A percentile compares a stretch with the other conserved stretches of the same genome.
Evolutionary conservation across 2,888 invertebrate genomes (phyloP).

Genomic region (Pachymerium ferrugineum): DNA sequence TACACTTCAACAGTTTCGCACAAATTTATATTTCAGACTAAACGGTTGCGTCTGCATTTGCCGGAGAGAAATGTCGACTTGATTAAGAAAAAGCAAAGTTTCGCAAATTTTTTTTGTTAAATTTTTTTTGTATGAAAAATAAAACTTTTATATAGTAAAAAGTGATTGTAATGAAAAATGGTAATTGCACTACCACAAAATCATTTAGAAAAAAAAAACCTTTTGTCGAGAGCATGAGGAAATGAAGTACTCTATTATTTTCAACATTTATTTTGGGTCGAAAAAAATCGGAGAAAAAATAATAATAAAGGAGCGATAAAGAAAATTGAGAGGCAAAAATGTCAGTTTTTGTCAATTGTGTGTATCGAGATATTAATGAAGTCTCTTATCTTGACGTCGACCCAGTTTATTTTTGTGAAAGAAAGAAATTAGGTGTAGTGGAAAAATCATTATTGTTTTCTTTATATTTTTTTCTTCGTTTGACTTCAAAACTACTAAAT

Average conservation of each 20-base stretch:
- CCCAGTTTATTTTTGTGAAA: too few species aligned
- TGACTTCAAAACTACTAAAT: background rate
- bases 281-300: background rate
- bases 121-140: too few species aligned
- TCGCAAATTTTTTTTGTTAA: too few species aligned
- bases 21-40: background rate
- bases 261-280: background rate
- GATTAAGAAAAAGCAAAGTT: conserved; percentile 27
- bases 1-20: conserved; percentile 7
- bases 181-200: background rate
- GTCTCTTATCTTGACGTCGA: background rate
- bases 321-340: background rate
- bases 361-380: conserved; percentile 9
- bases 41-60: too few species aligned
- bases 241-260: background rate
- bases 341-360: background rate
- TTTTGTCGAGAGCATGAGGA: background rate
- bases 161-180: conserved; percentile 1
- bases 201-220: background rate
- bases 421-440: background rate
- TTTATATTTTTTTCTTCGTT: background rate
- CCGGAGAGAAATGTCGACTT: background rate
- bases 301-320: background rate
- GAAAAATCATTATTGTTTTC: conserved; percentile 20
- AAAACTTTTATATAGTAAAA: too few species aligned